A percentile compares a stretch with the other conserved stretches of the same genome.
phyloP scores from a whole-genome alignment of 2,888 invertebrate species.

The Eucriotettix oculatus region DNA sequence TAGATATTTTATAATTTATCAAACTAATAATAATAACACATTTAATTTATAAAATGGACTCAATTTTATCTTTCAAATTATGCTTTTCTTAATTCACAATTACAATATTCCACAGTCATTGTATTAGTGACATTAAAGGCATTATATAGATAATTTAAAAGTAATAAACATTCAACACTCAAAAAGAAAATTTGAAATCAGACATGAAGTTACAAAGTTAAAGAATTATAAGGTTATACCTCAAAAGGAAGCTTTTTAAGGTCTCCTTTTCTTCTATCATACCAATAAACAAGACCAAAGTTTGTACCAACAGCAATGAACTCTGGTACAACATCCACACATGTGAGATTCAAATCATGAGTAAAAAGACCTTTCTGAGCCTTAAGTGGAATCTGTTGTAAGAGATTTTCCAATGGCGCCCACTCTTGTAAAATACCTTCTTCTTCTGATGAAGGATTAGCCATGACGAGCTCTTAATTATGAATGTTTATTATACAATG shows the following conservation, averaged over 20 bases:
- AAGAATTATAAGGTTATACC: slow-evolving; percentile 29
- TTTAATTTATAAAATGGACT: too few species aligned
- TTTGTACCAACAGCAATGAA: slow-evolving; percentile 76
- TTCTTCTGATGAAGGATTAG: slow-evolving; percentile 8
- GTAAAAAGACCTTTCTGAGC: slow-evolving; percentile 60
- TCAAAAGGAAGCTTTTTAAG: slow-evolving; percentile 65
- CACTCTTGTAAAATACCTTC: slow-evolving; percentile 46
- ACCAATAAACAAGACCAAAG: slow-evolving; percentile 76
- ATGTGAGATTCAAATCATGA: slow-evolving; percentile 58
- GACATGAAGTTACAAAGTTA: too few species aligned
- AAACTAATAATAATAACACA: too few species aligned
- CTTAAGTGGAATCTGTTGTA: slow-evolving; percentile 58
- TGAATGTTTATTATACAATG: too few species aligned
- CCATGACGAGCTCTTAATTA: slow-evolving; percentile 7
- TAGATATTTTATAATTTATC: too few species aligned
- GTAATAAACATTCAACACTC: too few species aligned
- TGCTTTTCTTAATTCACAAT: too few species aligned
- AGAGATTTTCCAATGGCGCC: slow-evolving; percentile 58
- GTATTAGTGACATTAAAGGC: too few species aligned
- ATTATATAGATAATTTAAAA: too few species aligned
- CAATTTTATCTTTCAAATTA: too few species aligned
- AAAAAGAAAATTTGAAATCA: too few species aligned
- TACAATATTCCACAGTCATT: too few species aligned
- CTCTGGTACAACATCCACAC: slow-evolving; percentile 64
- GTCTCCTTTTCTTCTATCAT: slow-evolving; percentile 56